Percentiles rank a stretch among this genome's conserved stretches.
These are phyloP conservation scores for Dolichotis patagonum DNA, from an alignment of 2,113 vertebrate genomes.

Conservation along the genomic window DNA sequence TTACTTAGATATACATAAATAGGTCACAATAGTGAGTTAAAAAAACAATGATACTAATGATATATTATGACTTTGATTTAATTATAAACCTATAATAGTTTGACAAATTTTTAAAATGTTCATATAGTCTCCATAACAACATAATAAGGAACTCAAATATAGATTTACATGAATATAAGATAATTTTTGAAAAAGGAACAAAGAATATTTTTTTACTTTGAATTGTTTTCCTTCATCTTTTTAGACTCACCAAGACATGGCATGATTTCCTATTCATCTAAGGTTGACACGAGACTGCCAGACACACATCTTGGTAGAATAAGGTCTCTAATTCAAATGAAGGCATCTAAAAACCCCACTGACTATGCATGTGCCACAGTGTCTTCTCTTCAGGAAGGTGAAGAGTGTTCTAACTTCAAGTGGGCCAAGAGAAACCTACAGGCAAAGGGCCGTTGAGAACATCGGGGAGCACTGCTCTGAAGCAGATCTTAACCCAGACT, in stretches of 20 bases:
- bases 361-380: not conserved
- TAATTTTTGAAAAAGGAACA: not conserved
- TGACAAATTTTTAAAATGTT: not conserved
- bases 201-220: not conserved
- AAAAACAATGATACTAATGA: no score
- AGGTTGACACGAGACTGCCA: not conserved
- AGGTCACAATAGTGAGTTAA: not conserved
- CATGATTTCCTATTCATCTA: not conserved
- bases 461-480: no score
- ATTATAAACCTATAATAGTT: not conserved
- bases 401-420: not conserved
- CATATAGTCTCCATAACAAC: not conserved
- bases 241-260: not conserved
- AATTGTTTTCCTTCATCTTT: conserved; percentile 46
- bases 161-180: not conserved
- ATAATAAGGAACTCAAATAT: not conserved
- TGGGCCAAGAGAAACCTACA: not conserved
- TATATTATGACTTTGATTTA: not conserved
- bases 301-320: not conserved
- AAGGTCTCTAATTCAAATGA: not conserved
- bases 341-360: not conserved
- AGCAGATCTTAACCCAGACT: not conserved
- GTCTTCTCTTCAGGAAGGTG: not conserved
- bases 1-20: not conserved
- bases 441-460: not conserved